These are phyloP conservation scores for Eupeodes corollae DNA, from an alignment of 1,140 invertebrate genomes.

Conservation along the genomic window DNA sequence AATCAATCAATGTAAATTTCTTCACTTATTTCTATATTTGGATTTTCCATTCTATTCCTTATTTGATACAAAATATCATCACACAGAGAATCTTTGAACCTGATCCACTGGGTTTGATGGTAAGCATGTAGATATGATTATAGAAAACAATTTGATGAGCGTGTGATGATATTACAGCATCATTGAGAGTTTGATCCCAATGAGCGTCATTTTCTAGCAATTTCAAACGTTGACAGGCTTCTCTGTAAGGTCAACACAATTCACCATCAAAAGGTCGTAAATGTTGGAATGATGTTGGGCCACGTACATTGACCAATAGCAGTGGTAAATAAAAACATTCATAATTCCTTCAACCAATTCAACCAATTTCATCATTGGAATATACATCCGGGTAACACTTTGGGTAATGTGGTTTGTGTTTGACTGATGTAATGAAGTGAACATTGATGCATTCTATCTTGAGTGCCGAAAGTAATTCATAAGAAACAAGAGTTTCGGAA, in stretches of 20 bases:
- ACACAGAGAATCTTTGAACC: neutral
- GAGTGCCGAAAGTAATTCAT: too few species aligned
- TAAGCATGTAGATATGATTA: conserved; percentile 10
- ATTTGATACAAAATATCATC: neutral
- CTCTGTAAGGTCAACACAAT: neutral
- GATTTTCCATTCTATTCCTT: conserved; percentile 7
- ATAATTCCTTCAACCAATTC: conserved; percentile 26
- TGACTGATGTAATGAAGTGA: too few species aligned
- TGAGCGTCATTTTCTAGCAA: conserved; percentile 18
- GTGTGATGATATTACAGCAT: conserved; percentile 13
- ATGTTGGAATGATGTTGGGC: conserved; percentile 17
- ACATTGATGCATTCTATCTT: too few species aligned
- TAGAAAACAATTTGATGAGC: conserved; percentile 10
- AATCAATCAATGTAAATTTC: neutral
- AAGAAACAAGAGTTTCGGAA: too few species aligned
- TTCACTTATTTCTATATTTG: conserved; percentile 10
- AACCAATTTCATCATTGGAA: conserved; percentile 15
- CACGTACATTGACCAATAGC: conserved; percentile 12
- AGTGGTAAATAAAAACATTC: too few species aligned
- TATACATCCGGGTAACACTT: neutral
- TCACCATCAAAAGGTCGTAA: conserved; percentile 14
- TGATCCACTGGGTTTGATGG: conserved; percentile 1
- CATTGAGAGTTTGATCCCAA: conserved; percentile 9
- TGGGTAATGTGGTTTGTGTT: neutral
- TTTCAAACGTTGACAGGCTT: conserved; percentile 12